Evolutionary conservation across 2,797 vertebrate species (phyloP).

Genomic region (Momotus momota): DNA sequence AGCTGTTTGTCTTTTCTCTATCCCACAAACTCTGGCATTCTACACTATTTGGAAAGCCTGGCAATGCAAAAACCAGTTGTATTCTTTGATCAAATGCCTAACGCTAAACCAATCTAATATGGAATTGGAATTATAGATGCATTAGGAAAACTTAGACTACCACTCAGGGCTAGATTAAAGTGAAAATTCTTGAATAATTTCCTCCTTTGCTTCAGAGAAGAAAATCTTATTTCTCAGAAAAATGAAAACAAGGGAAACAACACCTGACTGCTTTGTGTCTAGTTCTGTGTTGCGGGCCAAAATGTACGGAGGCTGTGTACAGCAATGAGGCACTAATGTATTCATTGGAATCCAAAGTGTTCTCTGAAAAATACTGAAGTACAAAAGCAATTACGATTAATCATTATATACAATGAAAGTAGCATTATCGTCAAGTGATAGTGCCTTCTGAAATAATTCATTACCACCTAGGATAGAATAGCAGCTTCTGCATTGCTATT

Average conservation of each 20-base stretch:
- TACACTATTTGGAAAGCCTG: neutral
- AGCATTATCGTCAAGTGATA: conserved; percentile 54
- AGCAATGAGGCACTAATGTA: conserved; percentile 55
- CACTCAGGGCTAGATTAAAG: conserved; percentile 18
- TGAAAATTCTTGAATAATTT: conserved; percentile 63
- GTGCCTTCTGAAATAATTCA: conserved; percentile 14
- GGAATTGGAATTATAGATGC: conserved; percentile 2
- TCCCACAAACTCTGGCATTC: neutral
- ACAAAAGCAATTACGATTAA: conserved; percentile 74
- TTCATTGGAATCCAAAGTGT: conserved; percentile 56
- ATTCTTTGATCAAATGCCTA: neutral
- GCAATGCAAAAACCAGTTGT: neutral
- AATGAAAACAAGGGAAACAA: conserved; percentile 22
- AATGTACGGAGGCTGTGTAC: conserved; percentile 55
- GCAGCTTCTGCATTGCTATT: neutral
- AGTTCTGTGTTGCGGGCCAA: conserved; percentile 49
- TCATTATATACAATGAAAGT: conserved; percentile 64
- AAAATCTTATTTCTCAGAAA: conserved; percentile 40
- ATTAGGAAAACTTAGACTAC: conserved; percentile 20
- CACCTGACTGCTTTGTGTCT: conserved; percentile 27
- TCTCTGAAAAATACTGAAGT: conserved; percentile 61
- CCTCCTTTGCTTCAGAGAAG: conserved; percentile 32
- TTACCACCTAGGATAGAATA: neutral
- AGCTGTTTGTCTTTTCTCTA: neutral
- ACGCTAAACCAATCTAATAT: neutral